These are phyloP conservation scores for Dromococcyx pavoninus DNA, from an alignment of 2,797 vertebrate species.

Conservation along the genomic window DNA sequence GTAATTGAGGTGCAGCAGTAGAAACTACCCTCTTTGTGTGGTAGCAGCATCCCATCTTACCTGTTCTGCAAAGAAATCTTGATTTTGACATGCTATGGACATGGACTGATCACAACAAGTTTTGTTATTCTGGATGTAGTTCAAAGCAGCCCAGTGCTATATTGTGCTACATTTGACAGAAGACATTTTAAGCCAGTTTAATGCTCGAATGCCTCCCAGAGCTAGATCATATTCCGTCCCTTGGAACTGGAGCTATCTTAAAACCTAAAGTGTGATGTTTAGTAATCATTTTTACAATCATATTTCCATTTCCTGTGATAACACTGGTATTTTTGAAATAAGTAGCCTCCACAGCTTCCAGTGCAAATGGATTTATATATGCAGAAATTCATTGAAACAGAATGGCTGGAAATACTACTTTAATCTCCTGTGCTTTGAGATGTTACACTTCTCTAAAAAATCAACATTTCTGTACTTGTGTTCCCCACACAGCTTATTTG, in stretches of 20 bases:
- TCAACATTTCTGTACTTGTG: background rate
- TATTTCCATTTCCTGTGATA: background rate
- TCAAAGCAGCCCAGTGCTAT: background rate
- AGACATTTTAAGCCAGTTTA: background rate
- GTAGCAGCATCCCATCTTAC: background rate
- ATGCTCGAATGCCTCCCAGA: background rate
- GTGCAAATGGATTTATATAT: background rate
- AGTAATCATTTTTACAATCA: background rate
- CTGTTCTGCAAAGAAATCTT: background rate
- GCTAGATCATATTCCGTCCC: accelerated
- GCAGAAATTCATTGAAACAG: background rate
- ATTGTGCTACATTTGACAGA: background rate
- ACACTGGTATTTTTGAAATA: background rate
- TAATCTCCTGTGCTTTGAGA: background rate
- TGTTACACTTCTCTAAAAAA: background rate
- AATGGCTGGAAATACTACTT: constrained; percentile 9
- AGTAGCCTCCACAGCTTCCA: background rate
- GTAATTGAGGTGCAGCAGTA: background rate
- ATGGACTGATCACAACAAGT: background rate
- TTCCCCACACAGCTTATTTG: background rate
- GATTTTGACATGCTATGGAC: background rate
- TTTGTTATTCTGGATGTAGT: background rate
- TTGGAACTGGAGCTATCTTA: background rate
- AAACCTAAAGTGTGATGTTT: background rate
- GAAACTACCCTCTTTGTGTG: background rate